These are phyloP conservation scores for Mayetiola destructor DNA, from an alignment of 2,888 invertebrate genomes.

Conservation along the genomic window DNA sequence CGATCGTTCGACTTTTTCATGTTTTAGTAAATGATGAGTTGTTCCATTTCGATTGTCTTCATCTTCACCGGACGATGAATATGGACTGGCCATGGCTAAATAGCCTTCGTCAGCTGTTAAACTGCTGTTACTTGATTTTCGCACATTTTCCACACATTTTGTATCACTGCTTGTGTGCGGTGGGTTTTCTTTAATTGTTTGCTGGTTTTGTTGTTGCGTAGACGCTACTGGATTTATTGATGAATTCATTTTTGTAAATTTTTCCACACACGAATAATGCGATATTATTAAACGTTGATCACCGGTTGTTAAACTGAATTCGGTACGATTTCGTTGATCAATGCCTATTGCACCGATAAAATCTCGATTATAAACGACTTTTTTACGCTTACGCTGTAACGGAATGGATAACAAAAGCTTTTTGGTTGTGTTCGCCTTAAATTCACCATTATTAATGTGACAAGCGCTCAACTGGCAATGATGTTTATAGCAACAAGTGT, in stretches of 20 bases:
- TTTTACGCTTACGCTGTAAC: conserved; percentile 15
- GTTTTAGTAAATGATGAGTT: background rate
- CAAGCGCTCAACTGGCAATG: conserved; percentile 11
- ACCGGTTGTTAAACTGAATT: too few relatives aligned
- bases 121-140: conserved; percentile 20
- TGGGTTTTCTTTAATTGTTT: background rate
- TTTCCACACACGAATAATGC: conserved; percentile 22
- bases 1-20: conserved; percentile 30
- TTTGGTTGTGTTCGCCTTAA: background rate
- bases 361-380: conserved; percentile 15
- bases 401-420: conserved; percentile 9
- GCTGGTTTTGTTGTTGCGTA: background rate
- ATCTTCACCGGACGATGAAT: conserved; percentile 26
- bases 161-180: conserved; percentile 17
- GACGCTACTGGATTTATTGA: background rate
- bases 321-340: background rate
- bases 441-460: conserved; percentile 8
- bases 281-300: conserved; percentile 1
- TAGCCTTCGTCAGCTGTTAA: conserved; percentile 33
- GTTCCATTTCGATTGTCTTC: conserved; percentile 19
- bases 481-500: conserved; percentile 13
- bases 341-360: conserved; percentile 9
- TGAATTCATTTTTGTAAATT: conserved; percentile 22
- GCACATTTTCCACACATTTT: conserved; percentile 18
- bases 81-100: conserved; percentile 29